Percentiles rank a stretch among this genome's conserved stretches.
These are phyloP conservation scores for Fregata magnificens DNA, from an alignment of 2,113 vertebrate species.

Conservation along the genomic window DNA sequence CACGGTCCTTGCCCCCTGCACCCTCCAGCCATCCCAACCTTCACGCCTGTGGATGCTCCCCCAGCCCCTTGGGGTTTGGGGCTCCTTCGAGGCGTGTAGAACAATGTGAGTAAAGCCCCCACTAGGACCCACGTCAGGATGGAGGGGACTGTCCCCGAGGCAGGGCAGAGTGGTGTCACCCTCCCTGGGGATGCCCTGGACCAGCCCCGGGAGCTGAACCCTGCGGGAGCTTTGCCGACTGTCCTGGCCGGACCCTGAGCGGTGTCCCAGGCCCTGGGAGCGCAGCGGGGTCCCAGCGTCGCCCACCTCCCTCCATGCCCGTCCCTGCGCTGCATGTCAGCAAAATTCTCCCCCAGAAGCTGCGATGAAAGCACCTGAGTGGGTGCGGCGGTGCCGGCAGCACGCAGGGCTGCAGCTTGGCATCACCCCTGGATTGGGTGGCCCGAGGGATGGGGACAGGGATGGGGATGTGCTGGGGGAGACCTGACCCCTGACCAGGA, in stretches of 20 bases:
- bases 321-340: fast-evolving
- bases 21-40: not conserved
- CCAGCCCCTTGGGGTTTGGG: too few relatives aligned
- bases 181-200: not conserved
- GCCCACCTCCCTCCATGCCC: not conserved
- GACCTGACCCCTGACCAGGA: not conserved
- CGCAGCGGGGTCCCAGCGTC: not conserved
- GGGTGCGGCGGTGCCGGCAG: not conserved
- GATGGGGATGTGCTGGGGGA: not conserved
- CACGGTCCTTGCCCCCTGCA: not conserved
- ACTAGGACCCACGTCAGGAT: not conserved
- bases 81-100: fast-evolving
- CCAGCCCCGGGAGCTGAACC: not conserved
- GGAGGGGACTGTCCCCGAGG: fast-evolving
- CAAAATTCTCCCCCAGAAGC: not conserved
- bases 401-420: not conserved
- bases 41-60: not conserved
- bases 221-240: fast-evolving
- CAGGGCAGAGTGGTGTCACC: not conserved
- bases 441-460: not conserved
- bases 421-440: not conserved
- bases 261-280: not conserved
- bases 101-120: fast-evolving
- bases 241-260: fast-evolving
- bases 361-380: not conserved